Evolutionary conservation across 2,797 vertebrate genomes (phyloP).

Genomic region (Ispidina picta): DNA sequence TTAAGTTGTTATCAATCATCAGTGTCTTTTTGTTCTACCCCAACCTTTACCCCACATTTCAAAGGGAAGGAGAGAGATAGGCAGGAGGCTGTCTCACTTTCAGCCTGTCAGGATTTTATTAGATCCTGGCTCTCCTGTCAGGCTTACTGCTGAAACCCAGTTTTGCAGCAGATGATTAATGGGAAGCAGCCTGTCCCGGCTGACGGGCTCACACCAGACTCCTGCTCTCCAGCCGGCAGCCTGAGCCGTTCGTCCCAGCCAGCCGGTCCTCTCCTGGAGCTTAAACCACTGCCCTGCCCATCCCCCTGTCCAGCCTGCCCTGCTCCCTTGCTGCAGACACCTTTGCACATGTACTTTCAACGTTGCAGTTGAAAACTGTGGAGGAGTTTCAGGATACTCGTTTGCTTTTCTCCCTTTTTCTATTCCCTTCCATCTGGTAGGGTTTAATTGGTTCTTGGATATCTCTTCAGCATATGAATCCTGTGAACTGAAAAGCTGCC

Average conservation of each 20-base stretch:
- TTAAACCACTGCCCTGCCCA: neutral
- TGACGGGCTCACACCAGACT: neutral
- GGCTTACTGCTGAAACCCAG: neutral
- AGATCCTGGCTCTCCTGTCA: neutral
- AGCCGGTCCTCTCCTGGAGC: neutral
- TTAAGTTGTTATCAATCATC: conserved; percentile 56
- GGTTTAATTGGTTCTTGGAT: neutral
- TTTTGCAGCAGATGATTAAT: conserved; percentile 11
- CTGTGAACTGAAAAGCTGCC: neutral
- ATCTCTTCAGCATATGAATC: neutral
- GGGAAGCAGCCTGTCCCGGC: neutral
- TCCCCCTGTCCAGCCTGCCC: neutral
- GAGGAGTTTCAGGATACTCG: neutral
- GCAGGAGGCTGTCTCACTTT: conserved; percentile 14
- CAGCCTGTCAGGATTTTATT: conserved; percentile 3
- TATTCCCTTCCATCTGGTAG: neutral
- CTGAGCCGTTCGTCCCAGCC: fast-evolving
- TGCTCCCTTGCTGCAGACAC: fast-evolving
- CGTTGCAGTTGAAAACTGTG: neutral
- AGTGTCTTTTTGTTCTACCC: conserved; percentile 41
- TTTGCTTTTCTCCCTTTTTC: neutral
- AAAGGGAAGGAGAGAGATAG: neutral
- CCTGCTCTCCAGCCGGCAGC: neutral
- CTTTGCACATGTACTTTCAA: neutral
- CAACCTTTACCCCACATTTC: neutral